phyloP scores from a whole-genome alignment of 2,797 vertebrate genomes.

The Synanceia verrucosa region DNA sequence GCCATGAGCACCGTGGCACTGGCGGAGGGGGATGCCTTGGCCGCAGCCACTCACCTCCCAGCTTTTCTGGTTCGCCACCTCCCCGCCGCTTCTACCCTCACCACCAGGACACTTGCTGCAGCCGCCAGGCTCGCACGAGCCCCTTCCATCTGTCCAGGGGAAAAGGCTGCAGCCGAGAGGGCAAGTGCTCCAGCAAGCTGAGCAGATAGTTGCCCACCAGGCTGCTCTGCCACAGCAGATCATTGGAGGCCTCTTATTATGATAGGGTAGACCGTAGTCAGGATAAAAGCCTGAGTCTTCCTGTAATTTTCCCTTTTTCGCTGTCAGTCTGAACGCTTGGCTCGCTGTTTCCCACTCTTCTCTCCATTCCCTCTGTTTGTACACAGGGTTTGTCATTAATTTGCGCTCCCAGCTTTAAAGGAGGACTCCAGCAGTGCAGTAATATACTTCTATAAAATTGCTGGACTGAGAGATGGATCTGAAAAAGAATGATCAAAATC shows the following conservation, averaged over 20 bases:
- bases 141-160: conserved; percentile 84
- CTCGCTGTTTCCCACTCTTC: conserved; percentile 14
- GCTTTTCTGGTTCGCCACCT: conserved; percentile 94
- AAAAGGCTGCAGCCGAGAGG: conserved; percentile 86
- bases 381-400: conserved; percentile 27
- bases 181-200: conserved; percentile 93
- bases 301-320: conserved; percentile 14
- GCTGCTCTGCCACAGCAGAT: conserved; percentile 13
- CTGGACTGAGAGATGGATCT: not conserved
- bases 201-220: conserved; percentile 90
- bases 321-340: conserved; percentile 19
- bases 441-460: not conserved
- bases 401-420: conserved; percentile 21
- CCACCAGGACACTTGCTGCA: conserved; percentile 91
- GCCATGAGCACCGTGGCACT: conserved; percentile 87
- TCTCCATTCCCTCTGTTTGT: conserved; percentile 19
- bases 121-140: conserved; percentile 87
- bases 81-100: conserved; percentile 91
- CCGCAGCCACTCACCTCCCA: conserved; percentile 95
- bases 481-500: not conserved
- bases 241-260: conserved; percentile 34
- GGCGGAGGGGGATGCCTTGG: conserved; percentile 82
- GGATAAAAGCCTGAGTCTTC: conserved; percentile 61
- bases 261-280: conserved; percentile 18
- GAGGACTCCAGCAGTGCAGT: not conserved